phyloP scores from a whole-genome alignment of 2,888 invertebrate species.

The Saturnia pavonia region DNA sequence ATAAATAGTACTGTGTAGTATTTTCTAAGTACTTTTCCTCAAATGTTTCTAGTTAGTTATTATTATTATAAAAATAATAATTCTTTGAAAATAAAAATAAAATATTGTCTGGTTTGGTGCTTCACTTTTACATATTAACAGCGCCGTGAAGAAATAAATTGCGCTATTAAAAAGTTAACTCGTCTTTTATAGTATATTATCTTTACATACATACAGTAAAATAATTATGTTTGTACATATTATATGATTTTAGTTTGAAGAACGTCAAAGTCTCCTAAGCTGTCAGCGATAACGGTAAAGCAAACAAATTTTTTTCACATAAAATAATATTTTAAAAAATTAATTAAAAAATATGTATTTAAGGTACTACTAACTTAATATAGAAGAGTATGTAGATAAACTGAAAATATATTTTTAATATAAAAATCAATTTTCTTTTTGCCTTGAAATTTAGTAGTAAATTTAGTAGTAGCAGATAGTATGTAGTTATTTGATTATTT shows the following conservation, averaged over 20 bases:
- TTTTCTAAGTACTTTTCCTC: no score
- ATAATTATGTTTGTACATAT: not conserved
- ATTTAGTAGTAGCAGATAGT: not conserved
- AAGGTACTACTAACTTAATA: not conserved
- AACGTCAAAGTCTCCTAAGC: not conserved
- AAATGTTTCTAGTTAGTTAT: no score
- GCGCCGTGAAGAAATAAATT: slow-evolving; percentile 3
- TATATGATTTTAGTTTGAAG: not conserved
- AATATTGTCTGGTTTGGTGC: not conserved
- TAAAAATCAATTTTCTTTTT: not conserved
- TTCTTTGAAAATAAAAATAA: not conserved
- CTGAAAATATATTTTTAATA: not conserved
- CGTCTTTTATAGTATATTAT: not conserved
- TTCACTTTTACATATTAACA: not conserved
- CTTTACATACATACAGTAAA: not conserved
- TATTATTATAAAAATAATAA: not conserved
- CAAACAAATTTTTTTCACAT: not conserved
- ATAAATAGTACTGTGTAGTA: no score
- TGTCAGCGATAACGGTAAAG: not conserved
- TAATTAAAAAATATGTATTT: not conserved
- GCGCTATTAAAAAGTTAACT: slow-evolving; percentile 8
- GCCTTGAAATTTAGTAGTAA: not conserved
- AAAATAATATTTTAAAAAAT: not conserved
- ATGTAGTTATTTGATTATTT: not conserved
- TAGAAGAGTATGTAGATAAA: not conserved